Evolutionary conservation across 2,797 vertebrate genomes (phyloP).

Genomic region (Gallinago nigripennis): DNA sequence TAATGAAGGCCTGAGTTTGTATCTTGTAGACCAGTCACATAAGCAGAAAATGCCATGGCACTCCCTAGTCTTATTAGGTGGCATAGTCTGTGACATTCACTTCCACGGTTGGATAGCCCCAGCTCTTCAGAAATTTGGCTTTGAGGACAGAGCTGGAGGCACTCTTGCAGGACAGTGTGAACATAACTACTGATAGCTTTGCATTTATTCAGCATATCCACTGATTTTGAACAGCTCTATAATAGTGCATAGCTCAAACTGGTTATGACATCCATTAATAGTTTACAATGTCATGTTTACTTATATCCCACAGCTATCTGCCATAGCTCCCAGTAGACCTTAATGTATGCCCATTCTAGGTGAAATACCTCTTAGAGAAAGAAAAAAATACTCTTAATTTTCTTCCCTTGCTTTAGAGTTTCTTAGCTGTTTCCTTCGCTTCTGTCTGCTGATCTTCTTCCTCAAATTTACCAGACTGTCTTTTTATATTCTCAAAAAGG

Average conservation of each 20-base stretch:
- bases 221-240: not conserved
- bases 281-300: not conserved
- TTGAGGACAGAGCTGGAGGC: not conserved
- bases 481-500: not conserved
- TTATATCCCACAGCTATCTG: not conserved
- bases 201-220: not conserved
- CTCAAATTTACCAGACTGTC: not conserved
- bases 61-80: not conserved
- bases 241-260: not conserved
- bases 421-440: not conserved
- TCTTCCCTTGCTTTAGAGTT: not conserved
- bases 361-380: not conserved
- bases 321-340: not conserved
- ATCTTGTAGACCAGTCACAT: not conserved
- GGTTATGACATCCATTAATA: not conserved
- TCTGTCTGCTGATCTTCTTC: not conserved
- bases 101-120: rapidly evolving
- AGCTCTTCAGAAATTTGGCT: not conserved
- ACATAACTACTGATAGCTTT: not conserved
- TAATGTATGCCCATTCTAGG: not conserved
- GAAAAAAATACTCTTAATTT: not conserved
- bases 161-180: not conserved
- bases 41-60: not conserved
- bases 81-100: not conserved
- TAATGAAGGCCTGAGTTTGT: not conserved